Conservation (phyloP, 2,888 invertebrate species). For the Thalpophila matura region DNA sequence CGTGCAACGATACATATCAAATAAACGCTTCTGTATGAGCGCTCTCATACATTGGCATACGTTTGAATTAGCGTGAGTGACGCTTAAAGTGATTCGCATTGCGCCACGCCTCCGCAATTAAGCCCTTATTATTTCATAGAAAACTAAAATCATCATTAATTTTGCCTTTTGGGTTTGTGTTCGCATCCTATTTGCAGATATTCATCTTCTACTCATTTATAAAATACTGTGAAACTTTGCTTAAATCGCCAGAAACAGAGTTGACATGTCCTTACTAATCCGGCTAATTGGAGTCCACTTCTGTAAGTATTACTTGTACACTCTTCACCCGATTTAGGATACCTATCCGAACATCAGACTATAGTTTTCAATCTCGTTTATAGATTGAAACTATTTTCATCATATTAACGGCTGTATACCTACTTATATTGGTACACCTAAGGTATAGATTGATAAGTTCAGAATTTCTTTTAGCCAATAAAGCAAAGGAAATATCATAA, state of each 20-base stretch:
- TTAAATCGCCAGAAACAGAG: neutral
- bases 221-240: neutral
- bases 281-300: neutral
- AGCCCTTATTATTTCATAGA: conserved; percentile 24
- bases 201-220: neutral
- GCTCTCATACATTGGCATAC: too few species aligned
- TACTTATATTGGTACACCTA: neutral
- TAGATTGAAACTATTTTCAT: neutral
- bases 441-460: neutral
- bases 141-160: neutral
- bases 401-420: too few species aligned
- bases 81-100: too few species aligned
- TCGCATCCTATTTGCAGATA: too few species aligned
- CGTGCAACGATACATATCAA: too few species aligned
- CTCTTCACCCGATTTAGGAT: neutral
- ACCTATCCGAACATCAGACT: neutral
- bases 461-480: neutral
- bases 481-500: neutral
- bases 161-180: neutral
- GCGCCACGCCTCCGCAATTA: too few species aligned
- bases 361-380: too few species aligned
- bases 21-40: too few species aligned
- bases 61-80: too few species aligned
- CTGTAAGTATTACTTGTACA: too few species aligned
- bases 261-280: neutral